Conservation (phyloP, 2,797 vertebrate genomes). For the Botia almorhae region DNA sequence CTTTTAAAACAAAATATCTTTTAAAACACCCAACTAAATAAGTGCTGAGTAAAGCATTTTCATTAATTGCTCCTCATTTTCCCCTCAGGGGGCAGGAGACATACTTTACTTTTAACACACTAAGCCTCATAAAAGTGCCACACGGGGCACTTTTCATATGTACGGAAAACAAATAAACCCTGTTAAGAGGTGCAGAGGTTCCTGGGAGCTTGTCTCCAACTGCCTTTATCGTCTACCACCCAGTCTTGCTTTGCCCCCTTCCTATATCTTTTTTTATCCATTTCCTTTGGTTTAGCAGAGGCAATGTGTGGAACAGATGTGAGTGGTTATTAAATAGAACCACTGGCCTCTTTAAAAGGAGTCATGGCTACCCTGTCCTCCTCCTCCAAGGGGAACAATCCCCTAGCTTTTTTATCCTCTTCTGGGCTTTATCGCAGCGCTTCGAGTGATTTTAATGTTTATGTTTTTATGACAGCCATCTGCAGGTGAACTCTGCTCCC, state of each 20-base stretch:
- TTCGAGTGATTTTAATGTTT: constrained; percentile 57
- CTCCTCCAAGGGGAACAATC: constrained; percentile 71
- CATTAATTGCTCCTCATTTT: constrained; percentile 34
- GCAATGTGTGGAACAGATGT: constrained; percentile 84
- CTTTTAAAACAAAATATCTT: not conserved
- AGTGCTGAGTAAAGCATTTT: constrained; percentile 27
- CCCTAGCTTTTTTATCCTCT: constrained; percentile 62
- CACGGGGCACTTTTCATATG: constrained; percentile 69
- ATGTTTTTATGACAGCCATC: constrained; percentile 64
- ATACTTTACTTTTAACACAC: constrained; percentile 56
- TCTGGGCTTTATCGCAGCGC: constrained; percentile 34
- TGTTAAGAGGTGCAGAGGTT: constrained; percentile 70
- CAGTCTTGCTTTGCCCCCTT: constrained; percentile 62
- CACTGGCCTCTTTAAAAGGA: constrained; percentile 75
- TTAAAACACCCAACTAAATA: constrained; percentile 12
- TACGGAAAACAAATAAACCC: constrained; percentile 74
- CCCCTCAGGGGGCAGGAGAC: constrained; percentile 28
- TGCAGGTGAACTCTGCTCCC: constrained; percentile 59
- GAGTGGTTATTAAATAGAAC: constrained; percentile 78
- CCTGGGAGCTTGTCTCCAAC: constrained; percentile 73
- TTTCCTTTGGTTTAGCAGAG: constrained; percentile 63
- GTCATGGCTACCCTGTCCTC: constrained; percentile 65
- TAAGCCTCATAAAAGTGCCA: constrained; percentile 63
- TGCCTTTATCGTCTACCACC: constrained; percentile 73
- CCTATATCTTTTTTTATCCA: constrained; percentile 48